Evolutionary conservation across 2,113 vertebrate species (phyloP).

Genomic region (Lynx canadensis): DNA sequence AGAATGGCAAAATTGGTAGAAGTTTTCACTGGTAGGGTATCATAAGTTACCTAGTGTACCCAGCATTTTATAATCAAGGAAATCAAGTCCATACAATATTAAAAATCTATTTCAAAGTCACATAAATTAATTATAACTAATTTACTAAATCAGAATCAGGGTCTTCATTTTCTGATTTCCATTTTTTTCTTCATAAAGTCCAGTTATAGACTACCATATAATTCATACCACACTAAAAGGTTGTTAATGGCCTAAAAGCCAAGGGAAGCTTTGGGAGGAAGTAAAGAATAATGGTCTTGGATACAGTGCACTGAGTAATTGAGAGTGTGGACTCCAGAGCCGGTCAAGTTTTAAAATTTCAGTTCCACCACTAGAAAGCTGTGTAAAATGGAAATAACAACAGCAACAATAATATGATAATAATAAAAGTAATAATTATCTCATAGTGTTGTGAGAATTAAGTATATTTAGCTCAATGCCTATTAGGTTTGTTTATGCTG

Average conservation of each 20-base stretch:
- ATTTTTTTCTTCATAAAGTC: background rate
- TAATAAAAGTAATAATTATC: background rate
- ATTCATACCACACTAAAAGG: background rate
- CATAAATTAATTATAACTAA: background rate
- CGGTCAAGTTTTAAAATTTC: background rate
- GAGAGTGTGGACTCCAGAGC: background rate
- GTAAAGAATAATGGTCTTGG: background rate
- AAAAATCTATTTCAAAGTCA: background rate
- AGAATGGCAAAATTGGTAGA: background rate
- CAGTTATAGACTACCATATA: background rate
- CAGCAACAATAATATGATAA: background rate
- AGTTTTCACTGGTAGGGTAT: background rate
- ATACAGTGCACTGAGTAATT: background rate
- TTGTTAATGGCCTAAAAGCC: background rate
- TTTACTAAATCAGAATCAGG: background rate
- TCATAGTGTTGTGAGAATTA: background rate
- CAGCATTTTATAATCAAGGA: background rate
- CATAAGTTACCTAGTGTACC: background rate
- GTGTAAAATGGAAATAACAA: background rate
- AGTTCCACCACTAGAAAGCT: background rate
- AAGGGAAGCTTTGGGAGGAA: background rate
- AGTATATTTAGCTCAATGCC: background rate
- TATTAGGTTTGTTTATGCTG: background rate
- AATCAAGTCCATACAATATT: background rate
- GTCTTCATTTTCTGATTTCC: constrained; percentile 25